Base-by-base conservation (phyloP, 1,140 invertebrate species). In the Lerema accius region DNA sequence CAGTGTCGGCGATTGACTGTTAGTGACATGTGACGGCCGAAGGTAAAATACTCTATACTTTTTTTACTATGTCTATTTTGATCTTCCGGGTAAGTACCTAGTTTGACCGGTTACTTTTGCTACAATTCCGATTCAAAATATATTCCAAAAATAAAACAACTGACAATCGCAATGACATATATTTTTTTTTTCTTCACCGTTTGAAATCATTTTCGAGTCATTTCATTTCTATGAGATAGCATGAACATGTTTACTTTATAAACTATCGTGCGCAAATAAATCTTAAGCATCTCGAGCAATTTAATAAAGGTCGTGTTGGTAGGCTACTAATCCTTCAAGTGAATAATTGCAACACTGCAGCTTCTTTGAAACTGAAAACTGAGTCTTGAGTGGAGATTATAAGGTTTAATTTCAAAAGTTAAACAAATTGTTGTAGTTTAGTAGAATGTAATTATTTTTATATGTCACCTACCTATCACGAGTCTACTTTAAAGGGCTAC, bases 391-490 rank as follows among this genome's bases (percentile, higher is more conserved):
- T 14, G 6, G 11, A 35, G 7, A 67, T 14, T 26, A 67, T 61
- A 67, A 53, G 59, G 64, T 70, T 28, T 26, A 17, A 49, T 65
- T 65, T 69, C 5, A 42, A 58, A 69, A 43, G 55, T n/a, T 58
- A 26, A n/a, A 14, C 10, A 11, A 28, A 32, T 63, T 40, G 23
- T 39, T 55, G 42, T 51, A 37, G 50, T 53, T 35, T 26, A 42
- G 32, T 46, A 56, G 65, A 58, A 43, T 59, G 79, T 76, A 77
- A 82, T 82, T 81, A 84, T 78, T 84, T 76, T 67, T 73, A 72
- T 63, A 65, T 76, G 78, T 84, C 80, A 67, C 73, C 78, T 78
- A 82, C 76, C 69, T 82, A 82, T 82, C 80, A 73, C 58, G 62
- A 67, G 61, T 74, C 74, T 73, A 76, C 73, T 71, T 69, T 79